Conservation (phyloP, 2,888 invertebrate species). For the Cheiracanthium punctorium region DNA sequence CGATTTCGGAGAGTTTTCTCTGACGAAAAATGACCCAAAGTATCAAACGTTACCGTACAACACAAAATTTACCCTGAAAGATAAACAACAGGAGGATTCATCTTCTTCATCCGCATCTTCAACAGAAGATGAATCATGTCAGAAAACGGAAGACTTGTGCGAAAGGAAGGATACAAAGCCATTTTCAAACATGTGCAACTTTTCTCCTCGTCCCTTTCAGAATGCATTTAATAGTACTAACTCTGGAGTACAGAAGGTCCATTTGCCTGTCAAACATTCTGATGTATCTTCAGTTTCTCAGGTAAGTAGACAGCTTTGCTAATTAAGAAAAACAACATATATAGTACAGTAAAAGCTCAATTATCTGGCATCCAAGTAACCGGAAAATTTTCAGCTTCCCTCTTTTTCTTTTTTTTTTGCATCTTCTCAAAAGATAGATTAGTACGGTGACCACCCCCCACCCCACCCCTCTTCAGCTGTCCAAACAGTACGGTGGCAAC, state of each 20-base stretch:
- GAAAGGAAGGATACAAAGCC: conserved; percentile 29
- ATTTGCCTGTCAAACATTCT: not conserved
- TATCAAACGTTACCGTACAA: conserved; percentile 94
- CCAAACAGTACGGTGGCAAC: too few species aligned
- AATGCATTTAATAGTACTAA: conserved; percentile 10
- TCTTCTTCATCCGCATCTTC: conserved; percentile 31
- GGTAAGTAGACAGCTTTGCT: too few species aligned
- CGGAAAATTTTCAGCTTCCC: too few species aligned
- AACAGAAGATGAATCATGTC: conserved; percentile 57
- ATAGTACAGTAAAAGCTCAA: too few species aligned
- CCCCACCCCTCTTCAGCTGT: too few species aligned
- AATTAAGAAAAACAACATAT: too few species aligned
- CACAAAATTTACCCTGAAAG: conserved; percentile 82
- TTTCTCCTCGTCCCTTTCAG: conserved; percentile 43
- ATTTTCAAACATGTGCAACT: conserved; percentile 35
- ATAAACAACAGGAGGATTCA: conserved; percentile 48
- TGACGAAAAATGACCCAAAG: conserved; percentile 90
- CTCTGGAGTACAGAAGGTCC: not conserved
- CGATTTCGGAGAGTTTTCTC: conserved; percentile 79
- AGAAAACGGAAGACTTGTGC: conserved; percentile 21
- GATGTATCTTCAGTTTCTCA: too few species aligned
- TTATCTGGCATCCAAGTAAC: too few species aligned
- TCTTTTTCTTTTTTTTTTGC: too few species aligned
- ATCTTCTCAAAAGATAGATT: too few species aligned
- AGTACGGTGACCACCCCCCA: too few species aligned